phyloP scores from a whole-genome alignment of 2,797 vertebrate species.

The Mycteria americana region DNA sequence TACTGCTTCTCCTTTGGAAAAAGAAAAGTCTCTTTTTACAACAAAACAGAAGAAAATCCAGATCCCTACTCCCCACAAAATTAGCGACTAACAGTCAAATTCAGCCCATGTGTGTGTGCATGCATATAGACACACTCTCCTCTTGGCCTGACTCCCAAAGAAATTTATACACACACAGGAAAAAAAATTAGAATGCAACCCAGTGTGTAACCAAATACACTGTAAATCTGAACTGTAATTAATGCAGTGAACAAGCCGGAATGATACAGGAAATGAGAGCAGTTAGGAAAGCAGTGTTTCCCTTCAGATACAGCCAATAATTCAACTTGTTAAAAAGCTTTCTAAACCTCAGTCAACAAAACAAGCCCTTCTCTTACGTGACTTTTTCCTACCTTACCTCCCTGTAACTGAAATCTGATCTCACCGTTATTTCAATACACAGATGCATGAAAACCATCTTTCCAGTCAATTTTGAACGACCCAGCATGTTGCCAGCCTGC shows the following conservation, averaged over 20 bases:
- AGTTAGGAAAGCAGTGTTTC: slow-evolving; percentile 8
- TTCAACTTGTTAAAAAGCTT: slow-evolving; percentile 9
- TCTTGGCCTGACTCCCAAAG: background rate
- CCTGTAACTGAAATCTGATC: background rate
- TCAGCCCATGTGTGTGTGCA: background rate
- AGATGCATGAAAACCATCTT: accelerated
- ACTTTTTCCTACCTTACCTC: background rate
- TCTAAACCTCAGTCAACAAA: slow-evolving; percentile 12
- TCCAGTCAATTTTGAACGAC: accelerated
- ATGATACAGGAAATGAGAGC: slow-evolving; percentile 42
- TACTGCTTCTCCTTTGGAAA: background rate
- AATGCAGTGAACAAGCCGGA: background rate
- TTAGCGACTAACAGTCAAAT: background rate
- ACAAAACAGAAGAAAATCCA: background rate
- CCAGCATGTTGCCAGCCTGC: background rate
- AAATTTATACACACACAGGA: background rate
- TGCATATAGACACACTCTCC: background rate
- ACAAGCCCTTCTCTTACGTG: background rate
- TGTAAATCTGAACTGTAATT: slow-evolving; percentile 32
- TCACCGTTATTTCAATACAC: accelerated
- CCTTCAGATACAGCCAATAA: slow-evolving; percentile 38
- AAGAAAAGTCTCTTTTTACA: slow-evolving; percentile 3
- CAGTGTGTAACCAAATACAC: slow-evolving; percentile 29
- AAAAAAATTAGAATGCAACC: background rate
- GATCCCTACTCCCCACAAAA: background rate